Percentiles rank a stretch among this genome's conserved stretches.
Conservation (phyloP, 2,888 invertebrate species). For the Exocentrus adspersus region DNA sequence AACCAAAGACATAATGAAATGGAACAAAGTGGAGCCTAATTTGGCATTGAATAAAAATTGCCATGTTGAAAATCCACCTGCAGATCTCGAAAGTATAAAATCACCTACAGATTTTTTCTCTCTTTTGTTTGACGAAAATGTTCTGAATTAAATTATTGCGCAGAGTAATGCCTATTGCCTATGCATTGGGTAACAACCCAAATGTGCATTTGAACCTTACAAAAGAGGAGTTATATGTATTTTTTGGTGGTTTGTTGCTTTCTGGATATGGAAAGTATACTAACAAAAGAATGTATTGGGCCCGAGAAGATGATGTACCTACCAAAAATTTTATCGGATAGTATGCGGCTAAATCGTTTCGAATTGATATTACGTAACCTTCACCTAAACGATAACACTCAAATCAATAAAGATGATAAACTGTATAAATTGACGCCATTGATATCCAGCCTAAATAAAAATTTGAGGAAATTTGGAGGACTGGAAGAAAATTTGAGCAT, state of each 20-base stretch:
- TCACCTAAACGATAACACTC: conserved; percentile 13
- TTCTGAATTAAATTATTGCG: neutral
- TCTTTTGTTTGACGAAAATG: neutral
- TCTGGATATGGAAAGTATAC: conserved; percentile 23
- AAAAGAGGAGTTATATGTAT: conserved; percentile 3
- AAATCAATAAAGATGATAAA: conserved; percentile 18
- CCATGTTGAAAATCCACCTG: too few species aligned
- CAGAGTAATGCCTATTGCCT: neutral
- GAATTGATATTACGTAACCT: conserved; percentile 5
- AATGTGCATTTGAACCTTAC: conserved; percentile 7
- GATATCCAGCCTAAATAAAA: conserved; percentile 29
- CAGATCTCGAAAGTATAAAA: too few species aligned
- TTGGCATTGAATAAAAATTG: neutral
- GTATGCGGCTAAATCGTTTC: conserved; percentile 16
- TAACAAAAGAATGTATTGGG: conserved; percentile 20
- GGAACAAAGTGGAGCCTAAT: neutral
- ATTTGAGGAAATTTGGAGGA: conserved; percentile 32
- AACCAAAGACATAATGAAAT: neutral
- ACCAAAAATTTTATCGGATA: conserved; percentile 15
- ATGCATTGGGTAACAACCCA: neutral
- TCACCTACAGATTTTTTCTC: too few species aligned
- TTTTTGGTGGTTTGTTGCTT: conserved; percentile 14
- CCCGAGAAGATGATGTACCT: conserved; percentile 14
- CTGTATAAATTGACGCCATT: conserved; percentile 37
- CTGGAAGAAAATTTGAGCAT: conserved; percentile 34